Base-by-base conservation (phyloP, 2,888 invertebrate genomes). In the Meloe dianella region DNA sequence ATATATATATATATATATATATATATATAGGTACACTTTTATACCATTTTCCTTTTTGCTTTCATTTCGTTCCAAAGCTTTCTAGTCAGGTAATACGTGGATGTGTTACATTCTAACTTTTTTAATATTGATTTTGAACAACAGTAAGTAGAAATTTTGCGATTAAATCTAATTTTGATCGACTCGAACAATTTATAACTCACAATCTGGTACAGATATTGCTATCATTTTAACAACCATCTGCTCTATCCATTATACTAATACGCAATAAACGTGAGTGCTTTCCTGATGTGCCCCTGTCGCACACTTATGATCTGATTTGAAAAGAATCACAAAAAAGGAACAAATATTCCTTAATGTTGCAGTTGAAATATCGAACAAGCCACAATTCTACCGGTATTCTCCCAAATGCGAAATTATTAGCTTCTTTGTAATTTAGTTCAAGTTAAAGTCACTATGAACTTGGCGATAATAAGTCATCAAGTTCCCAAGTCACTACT, bases 201-300 rank as follows among this genome's bases (percentile, higher is more conserved):
- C 12, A 22, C 51, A 51, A 51, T 51, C 51, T 51, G 51, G 41
- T 22, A 51, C 22, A 10, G 51, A 51, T 51, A 51, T 51, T 51
- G 51, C 29, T 38, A 22, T 60, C 60, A 35, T 30, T 60, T 17
- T 54, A 54, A 24, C 61, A 27, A 41, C 51, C n/a, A 51, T 61
- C 61, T 61, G 61, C 22, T 32, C 58, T 57, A 65, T 63, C 63
- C 66, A 66, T 66, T 66, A 66, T 56, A 38, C 30, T 60, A 66
- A 59, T 66, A 32, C 63, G 62, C 60, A 66, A 66, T 66, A 66
- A 66, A 66, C 60, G 47, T 63, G 63, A 66, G 66, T 66, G 66
- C 63, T 66, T 66, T 66, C 63, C 61, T 66, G 59, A 66, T 65
- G 8, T 41, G 17, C 14, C 17, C 2, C 17, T 6, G 5, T 1